A percentile compares a stretch with the other conserved stretches of the same genome.
Conservation (phyloP, 2,888 invertebrate genomes). For the Andrena dorsata region DNA sequence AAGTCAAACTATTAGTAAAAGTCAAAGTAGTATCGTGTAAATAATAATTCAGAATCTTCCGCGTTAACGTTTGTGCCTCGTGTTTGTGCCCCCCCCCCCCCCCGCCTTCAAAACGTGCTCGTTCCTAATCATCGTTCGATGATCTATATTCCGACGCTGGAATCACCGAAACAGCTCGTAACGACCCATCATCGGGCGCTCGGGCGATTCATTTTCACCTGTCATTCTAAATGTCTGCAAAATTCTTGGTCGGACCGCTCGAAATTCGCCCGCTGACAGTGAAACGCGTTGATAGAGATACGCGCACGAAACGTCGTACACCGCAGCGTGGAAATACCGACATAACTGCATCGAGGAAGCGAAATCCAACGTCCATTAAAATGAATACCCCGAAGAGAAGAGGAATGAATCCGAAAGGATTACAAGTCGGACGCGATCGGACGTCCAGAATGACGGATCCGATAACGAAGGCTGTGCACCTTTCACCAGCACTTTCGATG, state of each 20-base stretch:
- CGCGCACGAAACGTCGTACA: conserved; percentile 26
- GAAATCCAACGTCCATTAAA: conserved; percentile 50
- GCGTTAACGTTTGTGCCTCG: neutral
- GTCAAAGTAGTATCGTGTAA: too few species aligned
- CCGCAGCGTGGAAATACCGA: conserved; percentile 27
- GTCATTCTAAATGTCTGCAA: conserved; percentile 33
- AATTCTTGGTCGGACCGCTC: conserved; percentile 28
- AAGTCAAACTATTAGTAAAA: neutral
- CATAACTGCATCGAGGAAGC: conserved; percentile 36
- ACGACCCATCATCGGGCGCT: conserved; percentile 26
- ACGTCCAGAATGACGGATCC: conserved; percentile 50
- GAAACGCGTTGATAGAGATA: conserved; percentile 41
- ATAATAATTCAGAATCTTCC: neutral
- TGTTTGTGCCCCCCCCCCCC: too few species aligned
- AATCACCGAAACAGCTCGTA: neutral
- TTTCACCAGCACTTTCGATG: conserved; percentile 39
- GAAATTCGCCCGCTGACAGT: conserved; percentile 41
- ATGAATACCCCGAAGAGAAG: conserved; percentile 39
- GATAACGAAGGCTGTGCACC: conserved; percentile 50
- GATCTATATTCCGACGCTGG: neutral
- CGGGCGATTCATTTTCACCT: conserved; percentile 31
- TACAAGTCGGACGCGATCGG: conserved; percentile 50
- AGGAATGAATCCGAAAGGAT: conserved; percentile 51
- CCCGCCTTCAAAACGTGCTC: neutral
- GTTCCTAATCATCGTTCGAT: conserved; percentile 2